Conservation (phyloP, 92 coral and sea anemone genomes). For the Anthopleura xanthogrammica region DNA sequence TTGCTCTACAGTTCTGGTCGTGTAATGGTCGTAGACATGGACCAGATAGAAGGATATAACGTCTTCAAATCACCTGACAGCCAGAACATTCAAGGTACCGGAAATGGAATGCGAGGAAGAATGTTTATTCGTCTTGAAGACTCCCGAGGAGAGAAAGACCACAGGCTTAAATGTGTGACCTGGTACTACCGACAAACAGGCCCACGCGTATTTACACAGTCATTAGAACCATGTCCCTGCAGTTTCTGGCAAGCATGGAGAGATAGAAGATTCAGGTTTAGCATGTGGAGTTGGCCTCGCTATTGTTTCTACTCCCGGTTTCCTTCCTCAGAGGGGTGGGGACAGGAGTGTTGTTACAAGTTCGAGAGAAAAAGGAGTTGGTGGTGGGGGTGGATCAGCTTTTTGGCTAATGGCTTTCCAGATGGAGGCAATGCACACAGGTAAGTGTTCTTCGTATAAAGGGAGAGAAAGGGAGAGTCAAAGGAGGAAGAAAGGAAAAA, state of each 20-base stretch:
- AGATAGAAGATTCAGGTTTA: conserved; percentile 34
- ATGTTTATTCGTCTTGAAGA: conserved; percentile 26
- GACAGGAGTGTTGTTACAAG: conserved; percentile 38
- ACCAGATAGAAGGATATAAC: conserved; percentile 14
- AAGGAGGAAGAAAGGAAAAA: too few species aligned
- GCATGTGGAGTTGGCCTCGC: conserved; percentile 4
- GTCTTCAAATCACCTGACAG: conserved; percentile 3
- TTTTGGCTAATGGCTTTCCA: conserved; percentile 12
- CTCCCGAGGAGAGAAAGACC: not conserved
- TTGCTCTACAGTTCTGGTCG: conserved; percentile 26
- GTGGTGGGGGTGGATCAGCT: not conserved
- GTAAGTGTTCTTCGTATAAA: not conserved
- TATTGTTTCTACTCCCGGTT: conserved; percentile 20
- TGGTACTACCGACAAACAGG: conserved; percentile 15
- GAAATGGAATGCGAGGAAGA: conserved; percentile 15
- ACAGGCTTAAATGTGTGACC: conserved; percentile 5
- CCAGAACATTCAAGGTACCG: not conserved
- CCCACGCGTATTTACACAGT: not conserved
- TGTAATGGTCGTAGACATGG: conserved; percentile 20
- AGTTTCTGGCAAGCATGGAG: conserved; percentile 45
- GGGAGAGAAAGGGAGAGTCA: too few species aligned
- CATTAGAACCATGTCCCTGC: conserved; percentile 54
- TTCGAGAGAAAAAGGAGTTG: not conserved
- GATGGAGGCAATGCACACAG: conserved; percentile 31
- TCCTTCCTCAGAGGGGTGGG: conserved; percentile 19